These are phyloP conservation scores for Anolis apletophallus DNA, from an alignment of 2,797 vertebrate species.

Conservation along the genomic window DNA sequence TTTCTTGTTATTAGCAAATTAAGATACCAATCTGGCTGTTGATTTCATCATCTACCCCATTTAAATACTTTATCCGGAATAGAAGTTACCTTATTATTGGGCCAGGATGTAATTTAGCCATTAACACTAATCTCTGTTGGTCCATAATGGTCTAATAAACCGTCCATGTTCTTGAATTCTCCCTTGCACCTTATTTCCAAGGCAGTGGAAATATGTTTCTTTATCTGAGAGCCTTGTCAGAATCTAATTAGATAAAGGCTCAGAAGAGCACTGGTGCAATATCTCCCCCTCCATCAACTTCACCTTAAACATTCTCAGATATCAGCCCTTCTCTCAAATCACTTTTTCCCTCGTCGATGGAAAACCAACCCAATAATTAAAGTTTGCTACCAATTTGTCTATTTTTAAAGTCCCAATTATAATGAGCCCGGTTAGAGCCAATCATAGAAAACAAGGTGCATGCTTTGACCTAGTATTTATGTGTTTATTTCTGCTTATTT, in stretches of 20 bases:
- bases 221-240: slow-evolving; percentile 70
- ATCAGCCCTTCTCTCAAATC: slow-evolving; percentile 57
- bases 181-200: slow-evolving; percentile 50
- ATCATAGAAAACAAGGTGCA: background rate
- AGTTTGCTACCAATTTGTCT: slow-evolving; percentile 21
- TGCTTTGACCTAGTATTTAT: background rate
- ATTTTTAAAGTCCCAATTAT: slow-evolving; percentile 15
- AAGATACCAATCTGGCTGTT: slow-evolving; percentile 67
- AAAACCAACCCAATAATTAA: slow-evolving; percentile 56
- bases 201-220: slow-evolving; percentile 61
- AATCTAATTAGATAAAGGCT: slow-evolving; percentile 75
- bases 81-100: slow-evolving; percentile 68
- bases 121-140: slow-evolving; percentile 66
- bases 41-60: slow-evolving; percentile 67
- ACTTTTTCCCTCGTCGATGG: slow-evolving; percentile 23
- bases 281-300: slow-evolving; percentile 41
- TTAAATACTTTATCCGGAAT: slow-evolving; percentile 67
- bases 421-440: slow-evolving; percentile 27
- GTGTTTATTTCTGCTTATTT: background rate
- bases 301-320: slow-evolving; percentile 58
- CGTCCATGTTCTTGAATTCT: slow-evolving; percentile 62
- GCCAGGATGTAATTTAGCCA: slow-evolving; percentile 65
- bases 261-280: slow-evolving; percentile 58
- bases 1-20: slow-evolving; percentile 77
- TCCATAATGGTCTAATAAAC: slow-evolving; percentile 56